phyloP scores from a whole-genome alignment of 2,113 vertebrate species.

The Halichoerus grypus region DNA sequence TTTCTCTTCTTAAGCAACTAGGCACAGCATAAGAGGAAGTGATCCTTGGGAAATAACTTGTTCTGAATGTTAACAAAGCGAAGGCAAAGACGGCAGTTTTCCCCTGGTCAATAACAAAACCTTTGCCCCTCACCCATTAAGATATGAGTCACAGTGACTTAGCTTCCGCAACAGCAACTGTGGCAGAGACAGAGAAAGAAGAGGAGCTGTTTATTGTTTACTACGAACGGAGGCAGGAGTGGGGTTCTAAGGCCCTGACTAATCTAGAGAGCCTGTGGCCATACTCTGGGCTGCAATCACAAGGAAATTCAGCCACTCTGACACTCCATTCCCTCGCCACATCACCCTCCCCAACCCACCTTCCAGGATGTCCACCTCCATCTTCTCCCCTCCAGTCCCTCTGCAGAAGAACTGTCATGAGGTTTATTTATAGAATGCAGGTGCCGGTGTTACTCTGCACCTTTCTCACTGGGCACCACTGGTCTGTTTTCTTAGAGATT shows the following conservation, averaged over 20 bases:
- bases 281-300: background rate
- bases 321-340: background rate
- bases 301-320: background rate
- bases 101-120: conserved; percentile 20
- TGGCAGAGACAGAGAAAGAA: background rate
- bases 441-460: background rate
- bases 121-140: conserved; percentile 14
- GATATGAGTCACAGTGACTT: background rate
- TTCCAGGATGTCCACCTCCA: background rate
- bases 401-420: background rate
- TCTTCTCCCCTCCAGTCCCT: background rate
- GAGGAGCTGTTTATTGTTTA: background rate
- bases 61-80: conserved; percentile 50
- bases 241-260: background rate
- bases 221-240: background rate
- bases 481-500: background rate
- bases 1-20: conserved; percentile 37
- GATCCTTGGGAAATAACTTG: conserved; percentile 24
- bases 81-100: conserved; percentile 42
- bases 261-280: background rate
- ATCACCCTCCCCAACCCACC: background rate
- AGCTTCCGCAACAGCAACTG: background rate
- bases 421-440: background rate
- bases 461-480: background rate
- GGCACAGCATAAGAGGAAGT: conserved; percentile 47